Base-by-base conservation (phyloP, 2,797 vertebrate species). In the Sebastes hubbsi region DNA sequence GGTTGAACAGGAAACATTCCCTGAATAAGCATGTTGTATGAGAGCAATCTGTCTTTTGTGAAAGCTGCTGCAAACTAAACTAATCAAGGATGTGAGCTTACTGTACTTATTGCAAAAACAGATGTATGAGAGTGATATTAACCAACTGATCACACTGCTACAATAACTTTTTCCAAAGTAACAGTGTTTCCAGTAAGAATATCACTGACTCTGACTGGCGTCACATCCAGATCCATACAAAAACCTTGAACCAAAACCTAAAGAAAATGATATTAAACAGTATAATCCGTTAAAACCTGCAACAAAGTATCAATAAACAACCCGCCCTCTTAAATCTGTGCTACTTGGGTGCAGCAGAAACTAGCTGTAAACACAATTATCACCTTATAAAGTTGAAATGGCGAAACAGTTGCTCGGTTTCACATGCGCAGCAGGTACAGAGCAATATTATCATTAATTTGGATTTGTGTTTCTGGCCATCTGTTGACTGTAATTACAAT, bases 1-100 rank as follows among this genome's bases (percentile, higher is more conserved):
- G 74, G 59, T 30, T 72, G 62, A 88, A 85, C 42, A 56, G 66
- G 58, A 61, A 63, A 77, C 76, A 73, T 69, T 34, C 30, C 25
- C 70, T 71, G 72, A 86, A 78, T 81, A 78, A 86, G 56, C 79
- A 83, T 59, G 29, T 20, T 64, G 32, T 59, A 42, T 75, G 49
- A 60, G 54, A 71, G 20, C 14, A 64, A 70, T 73, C 68, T 77
- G 73, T 81, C 77, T 77, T 86, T 61, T 72, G 42, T 74, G 52
- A 87, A 75, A 76, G 22, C 72, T 75, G 29, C 32, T 55, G 76
- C 54, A 83, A 59, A 66, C 2, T 20, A 71, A 86, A 60, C 5
- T 63, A 4, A 42, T 36, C 27, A 20, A 34, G 9, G 8, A 32
- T 56, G 55, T 32, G 14, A 69, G 42, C 30, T 36, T 24, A 32